A percentile compares a stretch with the other conserved stretches of the same genome.
phyloP scores from a whole-genome alignment of 2,797 vertebrate species.

The Tapirus indicus region DNA sequence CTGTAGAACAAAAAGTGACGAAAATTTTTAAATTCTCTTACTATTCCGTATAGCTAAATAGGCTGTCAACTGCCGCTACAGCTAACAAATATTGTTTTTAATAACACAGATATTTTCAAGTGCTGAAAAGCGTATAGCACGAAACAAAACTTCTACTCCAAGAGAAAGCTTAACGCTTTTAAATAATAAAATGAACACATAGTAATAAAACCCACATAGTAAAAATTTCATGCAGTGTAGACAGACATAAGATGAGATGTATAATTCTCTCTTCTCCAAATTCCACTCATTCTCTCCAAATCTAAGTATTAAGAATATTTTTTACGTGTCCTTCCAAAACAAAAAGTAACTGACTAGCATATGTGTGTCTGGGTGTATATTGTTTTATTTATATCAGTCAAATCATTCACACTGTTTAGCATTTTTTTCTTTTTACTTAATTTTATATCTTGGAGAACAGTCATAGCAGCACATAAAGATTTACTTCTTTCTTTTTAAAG shows the following conservation, averaged over 20 bases:
- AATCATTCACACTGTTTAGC: background rate
- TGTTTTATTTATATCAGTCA: background rate
- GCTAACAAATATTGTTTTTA: background rate
- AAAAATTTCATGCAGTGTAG: background rate
- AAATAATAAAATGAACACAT: constrained; percentile 40
- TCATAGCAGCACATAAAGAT: background rate
- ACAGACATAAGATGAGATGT: background rate
- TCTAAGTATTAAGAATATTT: background rate
- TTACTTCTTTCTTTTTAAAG: constrained; percentile 10
- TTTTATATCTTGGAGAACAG: constrained; percentile 37
- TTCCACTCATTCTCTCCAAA: background rate
- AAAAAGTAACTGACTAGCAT: background rate
- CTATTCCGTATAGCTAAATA: background rate
- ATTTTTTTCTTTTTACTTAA: background rate
- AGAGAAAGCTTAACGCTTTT: background rate
- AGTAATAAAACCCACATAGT: background rate
- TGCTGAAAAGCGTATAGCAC: background rate
- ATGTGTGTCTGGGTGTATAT: background rate
- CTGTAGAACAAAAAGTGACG: background rate
- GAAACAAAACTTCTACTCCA: background rate
- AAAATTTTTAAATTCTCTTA: background rate
- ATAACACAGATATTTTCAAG: constrained; percentile 49
- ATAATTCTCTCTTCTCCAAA: background rate
- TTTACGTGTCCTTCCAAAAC: background rate
- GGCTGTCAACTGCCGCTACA: background rate